Evolutionary conservation across 2,888 invertebrate species (phyloP).

Genomic region (Pteria penguin): DNA sequence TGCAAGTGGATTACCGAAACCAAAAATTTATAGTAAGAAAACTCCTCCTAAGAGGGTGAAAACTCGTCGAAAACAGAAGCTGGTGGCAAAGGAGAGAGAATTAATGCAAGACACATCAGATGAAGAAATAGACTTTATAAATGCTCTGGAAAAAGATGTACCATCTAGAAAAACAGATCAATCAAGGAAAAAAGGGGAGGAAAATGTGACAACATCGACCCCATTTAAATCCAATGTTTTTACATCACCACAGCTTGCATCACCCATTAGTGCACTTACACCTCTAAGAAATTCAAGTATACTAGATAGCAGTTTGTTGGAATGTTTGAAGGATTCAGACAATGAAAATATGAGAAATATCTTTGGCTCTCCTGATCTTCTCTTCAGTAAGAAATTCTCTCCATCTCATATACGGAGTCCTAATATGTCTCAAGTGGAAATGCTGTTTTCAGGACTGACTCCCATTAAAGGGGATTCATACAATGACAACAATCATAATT

Average conservation of each 20-base stretch:
- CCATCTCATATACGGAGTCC: slow-evolving; percentile 21
- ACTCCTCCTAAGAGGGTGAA: slow-evolving; percentile 36
- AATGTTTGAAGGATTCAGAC: slow-evolving; percentile 52
- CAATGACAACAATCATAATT: slow-evolving; percentile 33
- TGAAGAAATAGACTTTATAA: slow-evolving; percentile 56
- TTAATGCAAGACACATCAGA: slow-evolving; percentile 61
- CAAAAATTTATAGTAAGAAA: slow-evolving; percentile 56
- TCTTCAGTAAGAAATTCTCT: slow-evolving; percentile 12
- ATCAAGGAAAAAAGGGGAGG: slow-evolving; percentile 34
- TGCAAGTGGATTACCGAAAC: slow-evolving; percentile 60
- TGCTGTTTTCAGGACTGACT: slow-evolving; percentile 34
- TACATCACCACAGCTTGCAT: slow-evolving; percentile 50
- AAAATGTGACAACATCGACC: slow-evolving; percentile 60
- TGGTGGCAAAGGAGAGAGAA: slow-evolving; percentile 54
- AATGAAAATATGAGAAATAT: slow-evolving; percentile 35
- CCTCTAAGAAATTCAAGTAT: slow-evolving; percentile 51
- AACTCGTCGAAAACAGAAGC: slow-evolving; percentile 51
- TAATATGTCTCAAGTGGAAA: slow-evolving; percentile 24
- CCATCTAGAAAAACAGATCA: slow-evolving; percentile 47
- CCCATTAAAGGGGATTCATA: slow-evolving; percentile 27
- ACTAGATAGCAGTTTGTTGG: slow-evolving; percentile 63
- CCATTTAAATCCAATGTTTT: slow-evolving; percentile 49
- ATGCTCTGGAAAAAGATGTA: slow-evolving; percentile 55
- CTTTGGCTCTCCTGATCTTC: slow-evolving; percentile 46
- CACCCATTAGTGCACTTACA: slow-evolving; percentile 61